A percentile compares a stretch with the other conserved stretches of the same genome.
These are phyloP conservation scores for Tiphia femorata DNA, from an alignment of 2,888 invertebrate species.

Conservation along the genomic window DNA sequence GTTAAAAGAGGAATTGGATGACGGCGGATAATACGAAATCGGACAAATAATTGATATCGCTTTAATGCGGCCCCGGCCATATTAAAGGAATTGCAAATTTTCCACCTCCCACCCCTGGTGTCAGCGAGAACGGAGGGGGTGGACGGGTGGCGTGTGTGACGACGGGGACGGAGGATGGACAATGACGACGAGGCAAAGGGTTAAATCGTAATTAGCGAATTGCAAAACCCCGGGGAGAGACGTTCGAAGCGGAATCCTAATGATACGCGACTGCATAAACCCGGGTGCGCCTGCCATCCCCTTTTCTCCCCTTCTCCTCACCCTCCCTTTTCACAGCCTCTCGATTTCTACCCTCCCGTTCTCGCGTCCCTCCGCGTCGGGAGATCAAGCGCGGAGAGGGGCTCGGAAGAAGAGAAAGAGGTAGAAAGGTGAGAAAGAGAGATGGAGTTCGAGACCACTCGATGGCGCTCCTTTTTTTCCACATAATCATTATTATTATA, in stretches of 20 bases:
- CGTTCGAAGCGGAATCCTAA: slow-evolving; percentile 22
- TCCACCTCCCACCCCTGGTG: no score
- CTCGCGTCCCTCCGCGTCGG: background rate
- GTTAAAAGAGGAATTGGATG: no score
- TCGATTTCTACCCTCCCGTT: background rate
- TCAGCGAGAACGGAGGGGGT: no score
- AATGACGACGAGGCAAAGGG: slow-evolving; percentile 28
- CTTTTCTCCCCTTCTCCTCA: background rate
- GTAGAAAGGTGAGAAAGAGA: background rate
- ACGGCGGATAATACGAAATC: slow-evolving; percentile 23
- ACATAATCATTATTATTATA: slow-evolving; percentile 10
- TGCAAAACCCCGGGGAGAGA: slow-evolving; percentile 30
- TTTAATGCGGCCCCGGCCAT: slow-evolving; percentile 34
- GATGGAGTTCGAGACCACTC: background rate
- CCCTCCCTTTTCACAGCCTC: no score
- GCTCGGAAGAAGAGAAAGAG: background rate
- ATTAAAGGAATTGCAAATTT: slow-evolving; percentile 45
- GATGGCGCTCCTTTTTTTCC: no score
- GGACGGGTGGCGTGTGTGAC: no score
- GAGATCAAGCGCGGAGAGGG: background rate
- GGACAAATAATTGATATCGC: slow-evolving; percentile 36
- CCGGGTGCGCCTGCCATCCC: background rate
- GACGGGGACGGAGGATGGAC: slow-evolving; percentile 6
- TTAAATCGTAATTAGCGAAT: slow-evolving; percentile 46
- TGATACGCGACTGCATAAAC: slow-evolving; percentile 24